A percentile compares a stretch with the other conserved stretches of the same genome.
Conservation (phyloP, 2,113 vertebrate species). For the Thomomys bottae region DNA sequence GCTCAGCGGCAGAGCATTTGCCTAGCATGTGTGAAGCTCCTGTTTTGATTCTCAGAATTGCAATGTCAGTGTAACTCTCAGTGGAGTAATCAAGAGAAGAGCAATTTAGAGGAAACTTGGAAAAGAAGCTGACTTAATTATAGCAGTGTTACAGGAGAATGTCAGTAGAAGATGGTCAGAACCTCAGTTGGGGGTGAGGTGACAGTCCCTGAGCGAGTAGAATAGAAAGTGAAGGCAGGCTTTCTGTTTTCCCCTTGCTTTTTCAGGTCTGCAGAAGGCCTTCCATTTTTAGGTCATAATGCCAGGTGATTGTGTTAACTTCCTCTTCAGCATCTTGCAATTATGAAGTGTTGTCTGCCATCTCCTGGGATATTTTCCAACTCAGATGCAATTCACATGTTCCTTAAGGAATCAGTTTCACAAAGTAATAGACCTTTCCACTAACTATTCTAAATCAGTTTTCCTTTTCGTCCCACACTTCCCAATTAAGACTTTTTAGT, state of each 20-base stretch:
- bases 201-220: not conserved
- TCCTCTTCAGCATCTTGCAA: not conserved
- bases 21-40: not conserved
- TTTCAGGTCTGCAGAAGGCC: not conserved
- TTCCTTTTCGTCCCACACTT: constrained; percentile 28
- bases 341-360: not conserved
- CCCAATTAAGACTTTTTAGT: not conserved
- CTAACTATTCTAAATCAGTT: not conserved
- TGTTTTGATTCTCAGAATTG: not conserved
- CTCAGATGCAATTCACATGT: too few relatives aligned
- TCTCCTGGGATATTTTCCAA: not conserved
- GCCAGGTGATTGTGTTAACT: not conserved
- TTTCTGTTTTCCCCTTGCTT: not conserved
- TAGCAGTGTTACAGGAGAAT: not conserved
- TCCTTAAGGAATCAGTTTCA: not conserved
- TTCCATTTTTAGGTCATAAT: not conserved
- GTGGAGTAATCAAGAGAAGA: not conserved
- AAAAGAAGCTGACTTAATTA: not conserved
- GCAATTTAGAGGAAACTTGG: constrained; percentile 4
- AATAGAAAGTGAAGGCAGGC: not conserved
- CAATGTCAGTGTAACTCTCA: not conserved
- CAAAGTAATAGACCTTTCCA: not conserved
- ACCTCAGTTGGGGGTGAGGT: not conserved
- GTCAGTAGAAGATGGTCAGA: not conserved
- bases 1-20: not conserved